Percentiles rank a stretch among this genome's conserved stretches.
Evolutionary conservation across 2,888 invertebrate species (phyloP).

Genomic region (Alloplasta piceator): DNA sequence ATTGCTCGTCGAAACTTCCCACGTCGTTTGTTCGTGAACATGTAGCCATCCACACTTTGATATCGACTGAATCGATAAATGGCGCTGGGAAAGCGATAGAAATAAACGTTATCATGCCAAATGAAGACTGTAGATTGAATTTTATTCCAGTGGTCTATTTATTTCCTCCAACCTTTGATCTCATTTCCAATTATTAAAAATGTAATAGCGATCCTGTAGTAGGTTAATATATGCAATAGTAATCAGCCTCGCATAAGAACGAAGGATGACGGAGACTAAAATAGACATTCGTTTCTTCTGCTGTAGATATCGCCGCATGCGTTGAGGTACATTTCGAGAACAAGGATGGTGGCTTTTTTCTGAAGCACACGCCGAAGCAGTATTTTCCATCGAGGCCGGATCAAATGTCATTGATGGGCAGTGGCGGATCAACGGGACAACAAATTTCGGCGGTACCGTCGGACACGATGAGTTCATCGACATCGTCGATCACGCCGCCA

Average conservation of each 20-base stretch:
- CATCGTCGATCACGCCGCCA: slow-evolving; percentile 83
- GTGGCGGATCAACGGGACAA: slow-evolving; percentile 56
- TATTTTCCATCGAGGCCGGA: slow-evolving; percentile 84
- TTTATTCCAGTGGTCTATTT: neutral
- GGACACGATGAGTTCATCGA: slow-evolving; percentile 72
- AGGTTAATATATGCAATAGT: neutral
- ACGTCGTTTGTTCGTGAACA: neutral
- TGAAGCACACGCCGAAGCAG: slow-evolving; percentile 92
- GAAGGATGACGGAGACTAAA: neutral
- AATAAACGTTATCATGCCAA: slow-evolving; percentile 1
- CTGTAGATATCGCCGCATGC: slow-evolving; percentile 87
- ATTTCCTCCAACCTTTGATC: neutral
- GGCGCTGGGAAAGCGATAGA: neutral
- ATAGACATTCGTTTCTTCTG: slow-evolving; percentile 27
- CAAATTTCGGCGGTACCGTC: slow-evolving; percentile 60
- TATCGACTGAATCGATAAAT: slow-evolving; percentile 4
- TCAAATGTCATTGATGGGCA: slow-evolving; percentile 63
- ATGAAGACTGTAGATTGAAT: neutral
- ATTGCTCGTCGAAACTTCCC: neutral
- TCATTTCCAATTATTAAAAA: neutral
- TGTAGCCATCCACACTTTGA: neutral
- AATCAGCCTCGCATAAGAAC: too few species aligned
- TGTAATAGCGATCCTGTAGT: slow-evolving; percentile 13
- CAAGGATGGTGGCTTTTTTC: slow-evolving; percentile 95
- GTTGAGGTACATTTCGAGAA: slow-evolving; percentile 97